Evolutionary conservation across 2,888 invertebrate genomes (phyloP).

Genomic region (Uropetala carovei): DNA sequence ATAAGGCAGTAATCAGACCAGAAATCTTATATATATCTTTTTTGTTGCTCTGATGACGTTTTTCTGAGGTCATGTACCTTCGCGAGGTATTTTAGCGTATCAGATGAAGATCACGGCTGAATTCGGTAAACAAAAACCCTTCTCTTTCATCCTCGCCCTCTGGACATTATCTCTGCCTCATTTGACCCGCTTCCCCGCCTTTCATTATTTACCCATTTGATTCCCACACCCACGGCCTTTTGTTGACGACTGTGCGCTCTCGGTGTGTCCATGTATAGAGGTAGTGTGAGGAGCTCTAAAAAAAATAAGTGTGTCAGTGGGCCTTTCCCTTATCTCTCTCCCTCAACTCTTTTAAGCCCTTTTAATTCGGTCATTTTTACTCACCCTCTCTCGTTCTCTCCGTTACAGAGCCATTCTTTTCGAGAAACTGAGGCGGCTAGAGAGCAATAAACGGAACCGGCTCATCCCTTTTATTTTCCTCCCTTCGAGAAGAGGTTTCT

Average conservation of each 20-base stretch:
- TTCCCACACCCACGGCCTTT: constrained; percentile 28
- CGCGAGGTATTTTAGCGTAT: not conserved
- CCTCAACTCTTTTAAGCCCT: not conserved
- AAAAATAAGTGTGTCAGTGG: constrained; percentile 10
- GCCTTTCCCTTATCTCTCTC: not conserved
- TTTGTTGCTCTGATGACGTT: not conserved
- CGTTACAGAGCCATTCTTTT: not conserved
- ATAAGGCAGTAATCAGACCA: not conserved
- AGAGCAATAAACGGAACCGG: not conserved
- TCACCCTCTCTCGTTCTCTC: not conserved
- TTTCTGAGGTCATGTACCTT: not conserved
- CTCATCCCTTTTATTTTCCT: not conserved
- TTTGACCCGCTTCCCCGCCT: not conserved
- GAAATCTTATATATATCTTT: too few species aligned
- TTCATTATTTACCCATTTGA: constrained; percentile 2
- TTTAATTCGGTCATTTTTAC: not conserved
- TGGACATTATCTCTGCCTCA: not conserved
- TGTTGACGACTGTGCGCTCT: not conserved
- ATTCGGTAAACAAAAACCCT: not conserved
- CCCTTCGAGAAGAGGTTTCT: not conserved
- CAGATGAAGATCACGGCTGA: not conserved
- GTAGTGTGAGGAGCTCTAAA: not conserved
- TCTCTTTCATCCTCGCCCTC: not conserved
- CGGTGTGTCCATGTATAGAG: not conserved
- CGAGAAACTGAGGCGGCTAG: not conserved